Percentiles rank a stretch among this genome's conserved stretches.
Conservation (phyloP, 2,888 invertebrate genomes). For the Drosophila paramelanica region DNA sequence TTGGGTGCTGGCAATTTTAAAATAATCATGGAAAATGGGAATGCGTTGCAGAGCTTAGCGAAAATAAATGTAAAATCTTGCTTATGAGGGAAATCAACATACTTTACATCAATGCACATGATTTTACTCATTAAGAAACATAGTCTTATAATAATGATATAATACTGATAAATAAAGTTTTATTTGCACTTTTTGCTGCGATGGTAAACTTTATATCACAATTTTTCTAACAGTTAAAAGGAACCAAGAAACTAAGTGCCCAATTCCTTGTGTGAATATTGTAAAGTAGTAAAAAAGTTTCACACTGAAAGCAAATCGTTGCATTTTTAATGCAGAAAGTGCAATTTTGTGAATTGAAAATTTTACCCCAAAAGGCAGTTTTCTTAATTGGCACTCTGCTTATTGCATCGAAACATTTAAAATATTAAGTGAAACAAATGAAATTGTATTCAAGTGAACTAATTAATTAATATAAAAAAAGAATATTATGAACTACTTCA, state of each 20-base stretch:
- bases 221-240: background rate
- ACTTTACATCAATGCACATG: background rate
- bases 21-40: constrained; percentile 19
- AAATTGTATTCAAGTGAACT: background rate
- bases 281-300: background rate
- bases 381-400: too few relatives aligned
- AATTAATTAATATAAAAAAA: background rate
- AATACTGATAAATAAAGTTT: too few relatives aligned
- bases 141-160: too few relatives aligned
- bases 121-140: background rate
- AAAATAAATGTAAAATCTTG: background rate
- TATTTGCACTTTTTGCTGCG: too few relatives aligned
- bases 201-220: too few relatives aligned
- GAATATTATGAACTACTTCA: background rate
- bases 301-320: background rate
- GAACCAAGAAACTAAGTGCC: background rate
- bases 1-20: constrained; percentile 41
- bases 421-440: background rate
- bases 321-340: background rate
- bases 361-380: too few relatives aligned
- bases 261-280: background rate
- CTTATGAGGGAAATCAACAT: background rate
- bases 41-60: background rate
- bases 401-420: too few relatives aligned
- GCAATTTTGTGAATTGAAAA: background rate